Base-by-base conservation (phyloP, 2,888 invertebrate species). In the Choreutis nemorana region DNA sequence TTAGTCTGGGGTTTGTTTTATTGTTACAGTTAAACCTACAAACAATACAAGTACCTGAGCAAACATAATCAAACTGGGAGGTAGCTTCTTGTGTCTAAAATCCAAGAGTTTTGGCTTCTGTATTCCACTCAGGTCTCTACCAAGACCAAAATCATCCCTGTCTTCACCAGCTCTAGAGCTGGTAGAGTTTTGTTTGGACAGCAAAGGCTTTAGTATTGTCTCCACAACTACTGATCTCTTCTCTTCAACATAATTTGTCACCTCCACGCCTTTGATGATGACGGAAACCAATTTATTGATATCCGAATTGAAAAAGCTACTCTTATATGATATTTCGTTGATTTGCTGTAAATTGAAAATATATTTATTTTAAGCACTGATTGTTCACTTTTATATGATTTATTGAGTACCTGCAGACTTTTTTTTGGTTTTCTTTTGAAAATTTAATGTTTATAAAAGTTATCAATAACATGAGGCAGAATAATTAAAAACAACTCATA, bases 221-320 rank as follows among this genome's bases (percentile, higher is more conserved):
- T 77, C 71, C 18, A 79, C 70, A 25, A 77, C 60, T 32, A 61
- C 58, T 58, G 67, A 67, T 32, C 70, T 44, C 38, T 67, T 58
- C 39, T 62, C 73, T 35, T 81, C 80, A 25, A 89, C 85, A 70
- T 90, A 88, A 60, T 91, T 90, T 45, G 91, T 90, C 31, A 94
- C 83, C 38, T 90, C 83, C 2, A 92, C 87, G 55, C 91, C 90
- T 36, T 84, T 83, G 40, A 92, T 86, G n/a, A 91, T 86, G 11
- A 94, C 86, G 2, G 91, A 90, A 3, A 94, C 72, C 8, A 93
- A 64, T 60, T 94, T 94, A 12, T 90, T 91, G 29, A 93, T 89
- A 44, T 93, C 93, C 2, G 92, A 91, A 58, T 91, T 94, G 43
- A 94, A 86, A 54, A 92, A 87, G 66, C 92, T 94, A 57, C 93